A percentile compares a stretch with the other conserved stretches of the same genome.
Evolutionary conservation across 2,888 invertebrate species (phyloP).

Genomic region (Adelphocoris suturalis): DNA sequence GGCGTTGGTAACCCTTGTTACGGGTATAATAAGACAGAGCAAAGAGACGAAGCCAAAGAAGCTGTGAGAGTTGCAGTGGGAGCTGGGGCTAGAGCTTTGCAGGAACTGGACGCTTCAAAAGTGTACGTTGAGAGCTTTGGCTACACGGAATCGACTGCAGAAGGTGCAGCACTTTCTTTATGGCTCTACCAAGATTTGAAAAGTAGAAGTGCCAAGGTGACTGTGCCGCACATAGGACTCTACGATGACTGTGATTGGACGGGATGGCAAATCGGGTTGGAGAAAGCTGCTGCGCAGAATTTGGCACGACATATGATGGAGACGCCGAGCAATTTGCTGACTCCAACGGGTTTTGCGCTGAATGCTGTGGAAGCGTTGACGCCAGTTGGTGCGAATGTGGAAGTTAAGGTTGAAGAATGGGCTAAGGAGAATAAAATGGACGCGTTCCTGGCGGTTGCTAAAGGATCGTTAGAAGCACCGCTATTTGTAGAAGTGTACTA

Average conservation of each 20-base stretch:
- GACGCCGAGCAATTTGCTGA: constrained; percentile 88
- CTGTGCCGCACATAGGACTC: constrained; percentile 80
- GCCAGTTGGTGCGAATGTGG: constrained; percentile 82
- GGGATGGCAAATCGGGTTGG: constrained; percentile 86
- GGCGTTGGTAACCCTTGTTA: constrained; percentile 86
- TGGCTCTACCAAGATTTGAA: constrained; percentile 87
- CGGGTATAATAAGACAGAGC: constrained; percentile 85
- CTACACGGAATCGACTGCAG: constrained; percentile 88
- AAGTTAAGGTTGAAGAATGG: constrained; percentile 86
- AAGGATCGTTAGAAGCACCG: constrained; percentile 89
- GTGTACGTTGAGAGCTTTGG: constrained; percentile 88
- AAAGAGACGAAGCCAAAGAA: constrained; percentile 87
- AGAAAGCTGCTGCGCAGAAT: constrained; percentile 90
- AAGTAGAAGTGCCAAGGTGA: constrained; percentile 73
- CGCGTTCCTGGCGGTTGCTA: constrained; percentile 87
- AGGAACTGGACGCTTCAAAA: constrained; percentile 80
- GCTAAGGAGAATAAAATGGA: constrained; percentile 89
- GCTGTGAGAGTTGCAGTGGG: constrained; percentile 86
- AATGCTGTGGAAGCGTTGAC: constrained; percentile 82
- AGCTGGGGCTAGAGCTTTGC: constrained; percentile 82
- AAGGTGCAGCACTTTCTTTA: constrained; percentile 85
- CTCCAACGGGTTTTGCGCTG: constrained; percentile 88
- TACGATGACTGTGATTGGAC: constrained; percentile 84
- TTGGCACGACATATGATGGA: constrained; percentile 89
- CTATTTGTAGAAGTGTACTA: constrained; percentile 90